These are phyloP conservation scores for Micoletzkya japonica DNA, from an alignment of 2,888 invertebrate species.

Conservation along the genomic window DNA sequence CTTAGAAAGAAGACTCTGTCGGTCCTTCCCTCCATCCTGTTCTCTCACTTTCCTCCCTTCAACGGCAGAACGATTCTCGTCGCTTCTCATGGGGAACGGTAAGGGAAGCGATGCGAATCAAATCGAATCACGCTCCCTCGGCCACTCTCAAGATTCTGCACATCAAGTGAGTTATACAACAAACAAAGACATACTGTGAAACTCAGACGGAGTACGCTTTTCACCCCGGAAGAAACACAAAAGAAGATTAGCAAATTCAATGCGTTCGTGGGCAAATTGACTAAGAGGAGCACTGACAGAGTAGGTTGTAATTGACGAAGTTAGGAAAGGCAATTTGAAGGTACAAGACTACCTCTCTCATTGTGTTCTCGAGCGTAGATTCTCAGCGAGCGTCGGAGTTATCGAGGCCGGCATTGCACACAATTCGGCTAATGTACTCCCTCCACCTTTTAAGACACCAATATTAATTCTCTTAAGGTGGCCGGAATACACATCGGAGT, in stretches of 20 bases:
- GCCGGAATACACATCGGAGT: constrained; percentile 24
- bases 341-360: constrained; percentile 23
- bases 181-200: no score
- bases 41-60: constrained; percentile 24
- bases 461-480: constrained; percentile 8
- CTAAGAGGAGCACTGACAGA: constrained; percentile 5
- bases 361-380: constrained; percentile 6
- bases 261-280: constrained; percentile 7
- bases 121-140: constrained; percentile 19
- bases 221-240: neutral
- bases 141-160: constrained; percentile 26
- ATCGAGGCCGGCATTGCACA: constrained; percentile 19
- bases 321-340: neutral
- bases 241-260: constrained; percentile 18
- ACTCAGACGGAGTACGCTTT: neutral
- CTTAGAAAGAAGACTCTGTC: constrained; percentile 14
- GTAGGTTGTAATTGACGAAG: neutral
- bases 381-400: constrained; percentile 15
- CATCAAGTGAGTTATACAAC: constrained; percentile 13
- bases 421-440: constrained; percentile 16
- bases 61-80: constrained; percentile 27
- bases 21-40: constrained; percentile 14
- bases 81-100: constrained; percentile 29
- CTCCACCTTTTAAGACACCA: no score
- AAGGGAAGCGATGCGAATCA: constrained; percentile 27